These are phyloP conservation scores for Tetragonisca angustula DNA, from an alignment of 2,888 invertebrate genomes.

Conservation along the genomic window DNA sequence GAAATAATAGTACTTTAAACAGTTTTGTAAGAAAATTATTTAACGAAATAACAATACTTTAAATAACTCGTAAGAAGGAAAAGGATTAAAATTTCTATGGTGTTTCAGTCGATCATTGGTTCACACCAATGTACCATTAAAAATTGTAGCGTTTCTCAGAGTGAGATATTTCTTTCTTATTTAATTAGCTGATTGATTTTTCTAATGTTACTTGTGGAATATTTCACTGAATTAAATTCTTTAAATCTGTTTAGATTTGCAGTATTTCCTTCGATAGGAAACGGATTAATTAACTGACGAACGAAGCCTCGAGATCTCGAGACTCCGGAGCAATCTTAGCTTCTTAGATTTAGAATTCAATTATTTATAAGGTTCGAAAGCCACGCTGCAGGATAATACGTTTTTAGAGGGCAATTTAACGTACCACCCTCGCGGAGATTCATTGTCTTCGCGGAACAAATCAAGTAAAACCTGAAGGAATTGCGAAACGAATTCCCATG, in stretches of 20 bases:
- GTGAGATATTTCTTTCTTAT: not conserved
- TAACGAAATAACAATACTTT: too few relatives aligned
- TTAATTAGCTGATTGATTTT: not conserved
- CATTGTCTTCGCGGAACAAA: constrained; percentile 31
- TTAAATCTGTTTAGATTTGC: not conserved
- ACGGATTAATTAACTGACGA: not conserved
- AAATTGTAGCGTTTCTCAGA: too few relatives aligned
- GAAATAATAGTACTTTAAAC: too few relatives aligned
- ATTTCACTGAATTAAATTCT: too few relatives aligned
- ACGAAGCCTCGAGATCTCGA: not conserved
- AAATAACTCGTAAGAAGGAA: not conserved
- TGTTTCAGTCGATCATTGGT: too few relatives aligned
- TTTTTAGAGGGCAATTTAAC: not conserved
- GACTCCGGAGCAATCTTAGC: not conserved
- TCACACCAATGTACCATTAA: too few relatives aligned
- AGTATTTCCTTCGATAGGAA: not conserved
- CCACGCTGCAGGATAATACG: not conserved
- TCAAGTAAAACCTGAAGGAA: constrained; percentile 2
- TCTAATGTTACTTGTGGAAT: too few relatives aligned
- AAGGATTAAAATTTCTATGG: not conserved
- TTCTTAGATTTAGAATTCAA: not conserved
- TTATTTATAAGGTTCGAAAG: not conserved
- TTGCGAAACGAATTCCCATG: constrained; percentile 45
- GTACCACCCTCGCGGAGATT: not conserved
- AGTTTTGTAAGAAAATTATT: too few relatives aligned